These are phyloP conservation scores for Zaprionus ornatus DNA, from an alignment of 1,140 invertebrate genomes.

Conservation along the genomic window DNA sequence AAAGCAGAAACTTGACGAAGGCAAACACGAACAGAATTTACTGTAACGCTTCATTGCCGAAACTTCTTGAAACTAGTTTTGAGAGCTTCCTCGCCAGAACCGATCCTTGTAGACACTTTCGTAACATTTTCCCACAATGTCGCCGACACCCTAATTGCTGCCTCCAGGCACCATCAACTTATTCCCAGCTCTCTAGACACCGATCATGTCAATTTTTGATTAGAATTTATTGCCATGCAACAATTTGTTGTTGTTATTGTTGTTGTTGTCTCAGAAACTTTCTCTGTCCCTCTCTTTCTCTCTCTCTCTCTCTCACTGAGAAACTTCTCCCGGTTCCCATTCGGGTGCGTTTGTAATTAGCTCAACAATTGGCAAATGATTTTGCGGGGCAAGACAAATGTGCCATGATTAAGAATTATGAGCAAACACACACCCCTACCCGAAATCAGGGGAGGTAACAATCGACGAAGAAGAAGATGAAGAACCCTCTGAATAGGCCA, in stretches of 20 bases:
- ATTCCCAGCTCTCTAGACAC: constrained; percentile 17
- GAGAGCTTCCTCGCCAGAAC: not conserved
- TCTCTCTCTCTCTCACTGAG: not conserved
- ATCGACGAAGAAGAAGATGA: not conserved
- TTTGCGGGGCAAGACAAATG: constrained; percentile 55
- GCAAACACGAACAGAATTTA: constrained; percentile 28
- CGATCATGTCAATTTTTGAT: constrained; percentile 73
- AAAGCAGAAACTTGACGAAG: constrained; percentile 10
- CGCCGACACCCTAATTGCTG: constrained; percentile 60
- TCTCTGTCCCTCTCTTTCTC: not conserved
- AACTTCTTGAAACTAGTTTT: constrained; percentile 57
- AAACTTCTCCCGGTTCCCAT: constrained; percentile 13
- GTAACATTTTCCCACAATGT: constrained; percentile 59
- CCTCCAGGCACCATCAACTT: constrained; percentile 7
- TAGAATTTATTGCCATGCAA: constrained; percentile 70
- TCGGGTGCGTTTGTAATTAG: constrained; percentile 55
- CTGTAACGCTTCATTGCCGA: constrained; percentile 35
- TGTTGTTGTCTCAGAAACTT: not conserved
- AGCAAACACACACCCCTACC: constrained; percentile 33
- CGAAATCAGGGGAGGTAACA: not conserved
- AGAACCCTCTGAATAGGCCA: constrained; percentile 15
- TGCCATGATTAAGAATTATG: constrained; percentile 55
- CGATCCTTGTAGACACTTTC: not conserved
- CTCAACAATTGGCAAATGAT: constrained; percentile 74
- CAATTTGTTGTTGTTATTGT: constrained; percentile 25